Evolutionary conservation across 2,888 invertebrate genomes (phyloP).

Genomic region (Orthosia incerta): DNA sequence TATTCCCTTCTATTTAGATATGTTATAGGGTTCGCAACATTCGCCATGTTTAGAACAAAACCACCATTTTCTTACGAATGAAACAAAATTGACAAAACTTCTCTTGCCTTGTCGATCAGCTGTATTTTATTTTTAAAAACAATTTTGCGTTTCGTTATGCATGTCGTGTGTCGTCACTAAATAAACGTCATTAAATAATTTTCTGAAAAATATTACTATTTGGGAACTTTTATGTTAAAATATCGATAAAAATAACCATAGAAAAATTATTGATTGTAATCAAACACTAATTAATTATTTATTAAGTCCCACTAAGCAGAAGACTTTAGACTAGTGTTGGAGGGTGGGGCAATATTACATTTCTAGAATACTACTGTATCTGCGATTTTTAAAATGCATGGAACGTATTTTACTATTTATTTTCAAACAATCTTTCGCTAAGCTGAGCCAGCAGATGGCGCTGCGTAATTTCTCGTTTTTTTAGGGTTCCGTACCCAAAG

Average conservation of each 20-base stretch:
- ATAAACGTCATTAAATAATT: background rate
- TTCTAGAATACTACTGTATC: too few relatives aligned
- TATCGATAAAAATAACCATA: too few relatives aligned
- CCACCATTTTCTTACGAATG: constrained; percentile 84
- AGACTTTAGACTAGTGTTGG: too few relatives aligned
- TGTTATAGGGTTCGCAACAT: constrained; percentile 90
- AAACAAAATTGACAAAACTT: constrained; percentile 78
- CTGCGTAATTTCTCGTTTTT: too few relatives aligned
- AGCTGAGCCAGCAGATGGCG: too few relatives aligned
- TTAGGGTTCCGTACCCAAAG: too few relatives aligned
- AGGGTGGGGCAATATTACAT: too few relatives aligned
- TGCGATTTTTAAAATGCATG: background rate
- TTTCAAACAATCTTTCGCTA: background rate
- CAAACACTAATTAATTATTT: background rate
- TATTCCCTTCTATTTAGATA: constrained; percentile 92
- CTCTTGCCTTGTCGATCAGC: constrained; percentile 81
- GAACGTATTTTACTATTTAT: background rate
- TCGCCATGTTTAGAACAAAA: constrained; percentile 86
- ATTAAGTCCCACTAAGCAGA: too few relatives aligned
- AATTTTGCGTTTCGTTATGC: constrained; percentile 71
- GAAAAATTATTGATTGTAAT: background rate
- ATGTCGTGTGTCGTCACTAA: background rate
- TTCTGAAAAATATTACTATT: too few relatives aligned
- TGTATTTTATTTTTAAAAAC: constrained; percentile 87
- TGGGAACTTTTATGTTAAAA: too few relatives aligned